Percentiles rank a stretch among this genome's conserved stretches.
These are phyloP conservation scores for Steinernema carpocapsae DNA, from an alignment of 2,888 invertebrate genomes.

Conservation along the genomic window DNA sequence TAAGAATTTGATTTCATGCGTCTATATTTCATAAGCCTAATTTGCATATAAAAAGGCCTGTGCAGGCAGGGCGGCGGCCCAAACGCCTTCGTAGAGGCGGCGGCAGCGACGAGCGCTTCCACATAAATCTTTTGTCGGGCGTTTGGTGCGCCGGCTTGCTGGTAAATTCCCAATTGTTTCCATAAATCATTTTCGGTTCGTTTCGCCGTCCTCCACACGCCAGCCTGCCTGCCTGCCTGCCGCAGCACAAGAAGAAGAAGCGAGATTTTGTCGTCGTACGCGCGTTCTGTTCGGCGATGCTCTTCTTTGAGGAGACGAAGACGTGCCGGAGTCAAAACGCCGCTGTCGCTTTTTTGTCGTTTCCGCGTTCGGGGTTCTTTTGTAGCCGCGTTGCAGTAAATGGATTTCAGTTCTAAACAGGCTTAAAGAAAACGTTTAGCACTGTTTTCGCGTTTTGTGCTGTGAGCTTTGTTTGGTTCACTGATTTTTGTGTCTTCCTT, in stretches of 20 bases:
- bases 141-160: constrained; percentile 22
- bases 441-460: too few species aligned
- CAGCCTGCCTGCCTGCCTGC: too few species aligned
- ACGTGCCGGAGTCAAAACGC: too few species aligned
- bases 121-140: constrained; percentile 27
- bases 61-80: not conserved
- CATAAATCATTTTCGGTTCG: constrained; percentile 32
- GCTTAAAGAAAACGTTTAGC: too few species aligned
- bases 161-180: constrained; percentile 32
- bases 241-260: too few species aligned
- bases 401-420: too few species aligned
- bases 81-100: not conserved
- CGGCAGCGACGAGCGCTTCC: constrained; percentile 5
- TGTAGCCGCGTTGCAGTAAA: too few species aligned
- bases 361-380: too few species aligned
- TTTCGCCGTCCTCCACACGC: not conserved
- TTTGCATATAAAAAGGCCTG: constrained; percentile 25
- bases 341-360: too few species aligned
- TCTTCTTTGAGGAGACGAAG: too few species aligned
- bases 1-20: not conserved
- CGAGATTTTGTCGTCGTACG: constrained; percentile 9
- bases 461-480: too few species aligned
- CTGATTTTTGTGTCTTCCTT: too few species aligned
- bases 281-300: not conserved
- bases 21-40: not conserved